A percentile compares a stretch with the other conserved stretches of the same genome.
phyloP scores from a whole-genome alignment of 1,140 invertebrate genomes.

The Neodiprion virginianus region DNA sequence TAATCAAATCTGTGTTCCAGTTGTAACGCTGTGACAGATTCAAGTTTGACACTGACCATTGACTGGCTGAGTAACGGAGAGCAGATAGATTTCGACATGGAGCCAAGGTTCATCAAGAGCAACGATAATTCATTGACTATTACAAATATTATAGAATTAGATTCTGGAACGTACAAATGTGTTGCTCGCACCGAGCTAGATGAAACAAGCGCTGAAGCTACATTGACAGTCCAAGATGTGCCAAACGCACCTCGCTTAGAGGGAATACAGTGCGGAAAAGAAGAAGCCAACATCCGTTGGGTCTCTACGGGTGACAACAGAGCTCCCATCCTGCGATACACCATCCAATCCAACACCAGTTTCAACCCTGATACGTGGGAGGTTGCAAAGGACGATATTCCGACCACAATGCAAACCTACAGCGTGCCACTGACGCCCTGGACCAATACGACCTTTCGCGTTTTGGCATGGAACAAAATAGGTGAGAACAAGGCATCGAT shows the following conservation, averaged over 20 bases:
- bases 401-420: constrained; percentile 80
- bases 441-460: constrained; percentile 96
- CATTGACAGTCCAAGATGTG: constrained; percentile 93
- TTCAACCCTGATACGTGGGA: constrained; percentile 95
- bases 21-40: constrained; percentile 89
- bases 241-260: constrained; percentile 85
- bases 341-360: constrained; percentile 93
- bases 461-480: constrained; percentile 92
- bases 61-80: constrained; percentile 88
- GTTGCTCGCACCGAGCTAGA: constrained; percentile 90
- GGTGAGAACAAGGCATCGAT: constrained; percentile 53
- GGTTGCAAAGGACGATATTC: constrained; percentile 74
- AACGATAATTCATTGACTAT: constrained; percentile 94
- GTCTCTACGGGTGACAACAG: constrained; percentile 90
- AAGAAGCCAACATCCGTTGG: constrained; percentile 83
- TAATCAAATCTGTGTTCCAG: constrained; percentile 50
- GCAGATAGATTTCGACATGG: constrained; percentile 85
- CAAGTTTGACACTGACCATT: constrained; percentile 79
- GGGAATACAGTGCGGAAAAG: constrained; percentile 71
- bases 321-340: constrained; percentile 90
- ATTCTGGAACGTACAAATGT: constrained; percentile 96
- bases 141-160: constrained; percentile 90
- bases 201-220: constrained; percentile 81
- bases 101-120: constrained; percentile 82
- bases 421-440: constrained; percentile 84